Base-by-base conservation (phyloP, 2,888 invertebrate species). In the Galeopsomyia nigrocyanea region DNA sequence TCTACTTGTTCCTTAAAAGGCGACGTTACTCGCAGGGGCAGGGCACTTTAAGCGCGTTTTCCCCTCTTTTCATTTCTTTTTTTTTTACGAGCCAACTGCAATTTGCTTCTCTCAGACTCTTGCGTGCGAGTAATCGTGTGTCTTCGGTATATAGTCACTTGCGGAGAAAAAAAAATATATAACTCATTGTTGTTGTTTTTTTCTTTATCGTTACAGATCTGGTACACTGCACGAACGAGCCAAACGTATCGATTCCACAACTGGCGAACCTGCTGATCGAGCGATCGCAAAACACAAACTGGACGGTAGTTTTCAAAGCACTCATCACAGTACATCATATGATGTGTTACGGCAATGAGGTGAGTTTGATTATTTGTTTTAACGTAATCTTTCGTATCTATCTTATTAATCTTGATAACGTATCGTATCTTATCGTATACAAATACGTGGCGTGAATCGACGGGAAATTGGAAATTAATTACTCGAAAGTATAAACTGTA, bases 291-390 rank as follows among this genome's bases (percentile, higher is more conserved):
- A 97, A 97, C 89, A 92, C 95, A 80, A 98, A 95, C 87, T 99
- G 99, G 99, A 96, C 99, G 79, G 98, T 99, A 76, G 99, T 99
- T 75, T 99, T 97, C 89, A 99, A 99, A 88, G 93, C 98, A 66
- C 92, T 99, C 79, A 95, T 99, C 84, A 98, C 99, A 74, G 97
- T 98, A 78, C 99, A 99, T 88, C 98, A 99, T 89, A 91, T 99
- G 88, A 95, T 99, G 92, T 99, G 99, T 86, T 99, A 99, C 89
- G 99, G 99, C 84, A 99, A 99, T 90, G 99, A 99, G 94, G 98
- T 98, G 87, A 90, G 89, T 80, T 13, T 13, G 3, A 26, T 49
- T 26, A 17, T 39, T 50, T 60, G 39, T 39, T 9, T 63, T 50
- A 60, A 21, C 21, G 39, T 60, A 26, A 16, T 16, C 46, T 0